Percentiles rank a stretch among this genome's conserved stretches.
phyloP scores from a whole-genome alignment of 2,888 invertebrate genomes.

The Drosophila mayaguana region DNA sequence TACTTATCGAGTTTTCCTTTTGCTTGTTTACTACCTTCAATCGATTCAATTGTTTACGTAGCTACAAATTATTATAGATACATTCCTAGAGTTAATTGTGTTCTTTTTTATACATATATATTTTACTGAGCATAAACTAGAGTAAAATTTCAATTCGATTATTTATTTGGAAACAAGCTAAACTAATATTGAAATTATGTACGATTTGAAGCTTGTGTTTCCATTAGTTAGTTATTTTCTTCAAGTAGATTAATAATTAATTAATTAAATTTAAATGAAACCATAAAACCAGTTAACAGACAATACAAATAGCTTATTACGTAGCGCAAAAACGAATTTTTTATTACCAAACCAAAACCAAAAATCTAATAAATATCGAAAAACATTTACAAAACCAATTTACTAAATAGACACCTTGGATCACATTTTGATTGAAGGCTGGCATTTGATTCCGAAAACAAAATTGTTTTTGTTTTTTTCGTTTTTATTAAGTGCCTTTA shows the following conservation, averaged over 20 bases:
- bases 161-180: conserved; percentile 23
- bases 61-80: conserved; percentile 26
- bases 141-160: conserved; percentile 30
- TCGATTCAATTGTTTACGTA: conserved; percentile 49
- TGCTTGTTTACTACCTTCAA: conserved; percentile 48
- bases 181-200: conserved; percentile 12
- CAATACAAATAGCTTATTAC: conserved; percentile 68
- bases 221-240: conserved; percentile 67
- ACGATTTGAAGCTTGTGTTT: conserved; percentile 16
- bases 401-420: conserved; percentile 4
- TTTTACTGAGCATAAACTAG: conserved; percentile 40
- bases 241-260: conserved; percentile 66
- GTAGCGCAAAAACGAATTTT: conserved; percentile 45
- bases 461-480: conserved; percentile 7
- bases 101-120: conserved; percentile 6
- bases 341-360: conserved; percentile 17
- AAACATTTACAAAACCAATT: conserved; percentile 11
- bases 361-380: conserved; percentile 20
- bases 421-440: conserved; percentile 26
- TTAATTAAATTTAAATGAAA: conserved; percentile 32
- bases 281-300: conserved; percentile 70
- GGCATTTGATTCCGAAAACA: conserved; percentile 19
- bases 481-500: conserved; percentile 64
- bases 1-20: conserved; percentile 20
- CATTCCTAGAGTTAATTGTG: neutral